These are phyloP conservation scores for Empis stercorea DNA, from an alignment of 2,888 invertebrate species.

Conservation along the genomic window DNA sequence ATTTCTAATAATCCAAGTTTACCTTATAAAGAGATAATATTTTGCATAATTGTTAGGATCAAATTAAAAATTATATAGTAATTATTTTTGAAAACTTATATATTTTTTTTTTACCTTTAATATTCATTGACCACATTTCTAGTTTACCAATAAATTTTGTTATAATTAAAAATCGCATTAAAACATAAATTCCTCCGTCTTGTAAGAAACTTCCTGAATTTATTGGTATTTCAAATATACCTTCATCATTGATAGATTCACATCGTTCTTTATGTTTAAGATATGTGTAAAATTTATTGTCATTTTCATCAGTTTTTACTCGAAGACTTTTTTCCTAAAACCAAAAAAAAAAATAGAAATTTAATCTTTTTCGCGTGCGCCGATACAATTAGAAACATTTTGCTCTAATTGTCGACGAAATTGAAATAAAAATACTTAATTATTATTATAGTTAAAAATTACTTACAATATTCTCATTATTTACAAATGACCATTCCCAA, in stretches of 20 bases:
- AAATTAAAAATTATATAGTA: no score
- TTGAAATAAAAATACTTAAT: no score
- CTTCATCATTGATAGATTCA: not conserved
- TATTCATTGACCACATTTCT: slow-evolving; percentile 25
- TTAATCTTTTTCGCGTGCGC: no score
- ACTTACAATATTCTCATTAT: not conserved
- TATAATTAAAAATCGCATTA: slow-evolving; percentile 25
- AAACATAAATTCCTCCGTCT: slow-evolving; percentile 26
- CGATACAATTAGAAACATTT: no score
- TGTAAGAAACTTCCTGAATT: slow-evolving; percentile 22
- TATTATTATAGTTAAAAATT: no score
- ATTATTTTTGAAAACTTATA: no score
- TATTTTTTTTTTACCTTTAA: slow-evolving; percentile 18
- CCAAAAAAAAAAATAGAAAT: not conserved
- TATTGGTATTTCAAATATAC: not conserved
- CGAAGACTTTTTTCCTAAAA: not conserved
- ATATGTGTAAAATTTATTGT: not conserved
- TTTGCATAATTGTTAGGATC: no score
- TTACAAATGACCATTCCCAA: not conserved
- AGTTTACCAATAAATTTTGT: slow-evolving; percentile 23
- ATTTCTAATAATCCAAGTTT: slow-evolving; percentile 5
- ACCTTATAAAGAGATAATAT: slow-evolving; percentile 1
- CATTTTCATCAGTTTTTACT: not conserved
- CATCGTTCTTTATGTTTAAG: not conserved
- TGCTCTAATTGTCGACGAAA: no score